Conservation (phyloP, 2,113 vertebrate species). For the Jaculus jaculus region DNA sequence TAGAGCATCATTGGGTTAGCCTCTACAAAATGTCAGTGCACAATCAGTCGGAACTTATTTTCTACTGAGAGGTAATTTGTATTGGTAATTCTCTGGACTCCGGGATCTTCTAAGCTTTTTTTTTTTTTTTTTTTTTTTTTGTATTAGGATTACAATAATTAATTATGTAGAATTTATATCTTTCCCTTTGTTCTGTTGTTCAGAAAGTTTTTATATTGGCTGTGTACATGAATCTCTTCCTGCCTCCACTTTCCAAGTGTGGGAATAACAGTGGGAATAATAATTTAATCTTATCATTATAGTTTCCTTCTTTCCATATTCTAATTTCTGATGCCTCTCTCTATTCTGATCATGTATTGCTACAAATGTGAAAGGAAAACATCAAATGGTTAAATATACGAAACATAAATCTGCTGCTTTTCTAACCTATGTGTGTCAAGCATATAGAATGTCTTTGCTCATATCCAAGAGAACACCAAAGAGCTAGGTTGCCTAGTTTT, state of each 20-base stretch:
- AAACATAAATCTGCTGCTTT: neutral
- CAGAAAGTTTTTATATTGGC: no score
- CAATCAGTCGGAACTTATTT: neutral
- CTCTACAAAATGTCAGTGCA: neutral
- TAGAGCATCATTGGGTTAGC: neutral
- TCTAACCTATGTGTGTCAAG: neutral
- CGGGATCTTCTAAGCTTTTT: neutral
- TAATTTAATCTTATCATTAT: neutral
- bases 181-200: neutral
- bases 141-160: neutral
- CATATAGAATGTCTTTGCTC: no score
- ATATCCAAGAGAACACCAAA: neutral
- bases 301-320: neutral
- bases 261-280: no score
- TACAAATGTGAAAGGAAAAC: neutral
- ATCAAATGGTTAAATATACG: neutral
- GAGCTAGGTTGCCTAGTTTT: neutral
- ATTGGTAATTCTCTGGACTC: neutral
- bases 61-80: neutral
- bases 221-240: no score
- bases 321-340: neutral
- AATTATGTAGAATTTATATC: neutral
- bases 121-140: neutral
- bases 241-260: no score
- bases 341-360: neutral